Percentiles rank a stretch among this genome's conserved stretches.
Conservation (phyloP, 2,888 invertebrate genomes). For the Chalcis sispes region DNA sequence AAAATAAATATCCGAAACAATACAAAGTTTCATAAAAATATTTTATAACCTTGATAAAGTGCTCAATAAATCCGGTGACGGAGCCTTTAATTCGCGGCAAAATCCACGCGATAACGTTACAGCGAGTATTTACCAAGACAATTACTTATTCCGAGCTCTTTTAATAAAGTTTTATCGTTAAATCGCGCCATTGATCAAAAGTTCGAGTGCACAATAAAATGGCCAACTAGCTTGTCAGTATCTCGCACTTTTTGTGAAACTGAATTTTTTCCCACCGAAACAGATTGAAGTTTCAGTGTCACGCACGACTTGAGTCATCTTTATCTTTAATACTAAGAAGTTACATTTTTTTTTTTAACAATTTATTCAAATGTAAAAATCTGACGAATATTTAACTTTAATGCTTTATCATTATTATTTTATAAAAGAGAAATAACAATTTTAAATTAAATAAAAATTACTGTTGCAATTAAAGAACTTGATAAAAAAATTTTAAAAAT, state of each 20-base stretch:
- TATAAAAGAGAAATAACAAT: too few relatives aligned
- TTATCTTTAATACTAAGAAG: not conserved
- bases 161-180: slow-evolving; percentile 52
- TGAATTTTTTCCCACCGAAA: slow-evolving; percentile 18
- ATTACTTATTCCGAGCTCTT: not conserved
- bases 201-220: slow-evolving; percentile 35
- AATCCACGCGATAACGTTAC: slow-evolving; percentile 20
- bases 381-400: too few relatives aligned
- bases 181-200: slow-evolving; percentile 28
- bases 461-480: too few relatives aligned
- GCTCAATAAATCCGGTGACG: not conserved
- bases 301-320: slow-evolving; percentile 13
- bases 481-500: too few relatives aligned
- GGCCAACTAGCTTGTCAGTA: too few relatives aligned
- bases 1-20: not conserved
- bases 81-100: not conserved
- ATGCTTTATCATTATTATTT: too few relatives aligned
- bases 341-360: too few relatives aligned
- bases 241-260: slow-evolving; percentile 11
- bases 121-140: slow-evolving; percentile 2
- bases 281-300: slow-evolving; percentile 6
- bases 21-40: not conserved
- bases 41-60: not conserved
- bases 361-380: too few relatives aligned
- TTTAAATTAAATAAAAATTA: too few relatives aligned